Conservation (phyloP, 2,113 vertebrate species). For the Anhinga rufa region DNA sequence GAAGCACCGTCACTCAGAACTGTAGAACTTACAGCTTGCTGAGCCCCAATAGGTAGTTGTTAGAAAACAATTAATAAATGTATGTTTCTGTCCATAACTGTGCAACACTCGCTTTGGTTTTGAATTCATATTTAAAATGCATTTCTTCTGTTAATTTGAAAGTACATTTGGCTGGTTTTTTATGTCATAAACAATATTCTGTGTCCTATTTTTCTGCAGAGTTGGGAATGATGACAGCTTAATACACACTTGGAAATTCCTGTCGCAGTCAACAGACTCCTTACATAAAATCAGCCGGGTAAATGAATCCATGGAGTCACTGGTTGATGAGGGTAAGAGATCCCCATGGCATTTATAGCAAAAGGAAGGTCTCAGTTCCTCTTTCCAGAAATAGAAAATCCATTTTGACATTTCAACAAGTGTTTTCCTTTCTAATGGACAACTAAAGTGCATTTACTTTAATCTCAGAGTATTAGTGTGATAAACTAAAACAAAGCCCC, state of each 20-base stretch:
- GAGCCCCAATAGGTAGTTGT: background rate
- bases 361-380: background rate
- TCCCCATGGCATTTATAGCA: background rate
- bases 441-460: background rate
- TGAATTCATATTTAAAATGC: background rate
- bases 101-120: background rate
- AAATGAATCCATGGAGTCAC: conserved; percentile 92
- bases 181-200: background rate
- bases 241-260: conserved; percentile 83
- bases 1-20: background rate
- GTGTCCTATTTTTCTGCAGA: conserved; percentile 63
- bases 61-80: background rate
- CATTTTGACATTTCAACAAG: background rate
- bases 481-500: background rate
- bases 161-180: background rate
- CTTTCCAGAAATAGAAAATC: background rate
- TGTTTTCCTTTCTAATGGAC: background rate
- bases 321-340: conserved; percentile 90
- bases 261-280: conserved; percentile 95
- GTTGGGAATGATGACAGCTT: conserved; percentile 88
- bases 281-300: conserved; percentile 90
- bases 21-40: background rate
- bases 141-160: background rate
- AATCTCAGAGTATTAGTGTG: background rate
- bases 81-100: background rate